phyloP scores from a whole-genome alignment of 2,113 vertebrate species.

The Misgurnus mizolepis region DNA sequence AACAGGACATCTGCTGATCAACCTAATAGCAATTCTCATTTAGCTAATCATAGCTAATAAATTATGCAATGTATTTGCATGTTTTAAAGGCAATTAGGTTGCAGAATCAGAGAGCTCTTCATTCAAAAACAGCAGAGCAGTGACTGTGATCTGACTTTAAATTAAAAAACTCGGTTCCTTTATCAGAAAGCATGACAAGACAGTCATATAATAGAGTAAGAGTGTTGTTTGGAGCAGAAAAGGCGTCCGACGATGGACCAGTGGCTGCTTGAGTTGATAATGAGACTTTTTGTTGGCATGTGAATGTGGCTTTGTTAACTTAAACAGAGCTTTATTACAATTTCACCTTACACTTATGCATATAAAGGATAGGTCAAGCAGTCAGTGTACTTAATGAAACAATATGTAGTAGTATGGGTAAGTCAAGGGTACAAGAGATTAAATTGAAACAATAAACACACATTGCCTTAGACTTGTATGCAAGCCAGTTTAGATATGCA shows the following conservation, averaged over 20 bases:
- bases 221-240: conserved; percentile 33
- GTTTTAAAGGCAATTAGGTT: conserved; percentile 54
- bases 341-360: conserved; percentile 27
- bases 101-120: conserved; percentile 14
- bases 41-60: conserved; percentile 33
- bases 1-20: conserved; percentile 23
- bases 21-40: conserved; percentile 32
- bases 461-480: not conserved
- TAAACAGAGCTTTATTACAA: conserved; percentile 32
- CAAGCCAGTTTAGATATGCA: not conserved
- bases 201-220: conserved; percentile 21
- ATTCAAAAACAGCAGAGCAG: conserved; percentile 1
- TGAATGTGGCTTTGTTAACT: conserved; percentile 28
- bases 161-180: not conserved
- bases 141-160: conserved; percentile 35
- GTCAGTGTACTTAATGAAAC: not conserved
- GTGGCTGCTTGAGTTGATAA: conserved; percentile 38
- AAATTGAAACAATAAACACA: not conserved
- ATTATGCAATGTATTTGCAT: conserved; percentile 56
- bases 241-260: conserved; percentile 31
- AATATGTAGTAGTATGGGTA: not conserved
- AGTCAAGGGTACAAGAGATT: not conserved
- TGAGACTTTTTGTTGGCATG: conserved; percentile 20
- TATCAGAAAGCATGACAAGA: not conserved
- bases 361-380: conserved; percentile 17